phyloP scores from a whole-genome alignment of 1,140 invertebrate species.

The Wasmannia auropunctata region DNA sequence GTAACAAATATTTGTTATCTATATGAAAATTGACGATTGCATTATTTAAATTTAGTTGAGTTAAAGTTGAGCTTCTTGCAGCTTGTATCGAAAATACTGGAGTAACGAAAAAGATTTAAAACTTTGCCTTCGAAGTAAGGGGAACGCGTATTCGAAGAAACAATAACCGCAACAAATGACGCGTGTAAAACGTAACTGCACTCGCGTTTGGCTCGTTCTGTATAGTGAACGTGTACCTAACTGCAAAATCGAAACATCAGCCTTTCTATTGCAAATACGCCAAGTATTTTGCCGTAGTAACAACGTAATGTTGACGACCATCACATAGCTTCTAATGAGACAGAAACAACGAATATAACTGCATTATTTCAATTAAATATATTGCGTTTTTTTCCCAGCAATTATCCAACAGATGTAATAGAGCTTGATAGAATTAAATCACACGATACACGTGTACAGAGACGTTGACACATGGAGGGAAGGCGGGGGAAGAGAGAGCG shows the following conservation, averaged over 20 bases:
- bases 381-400: background rate
- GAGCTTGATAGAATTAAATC: constrained; percentile 46
- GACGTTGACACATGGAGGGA: background rate
- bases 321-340: background rate
- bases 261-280: background rate
- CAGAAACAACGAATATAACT: background rate
- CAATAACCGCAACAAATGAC: constrained; percentile 7
- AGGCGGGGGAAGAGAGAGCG: background rate
- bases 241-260: background rate
- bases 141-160: constrained; percentile 17
- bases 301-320: background rate
- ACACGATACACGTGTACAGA: no score
- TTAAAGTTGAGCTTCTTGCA: background rate
- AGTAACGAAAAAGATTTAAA: background rate
- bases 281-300: background rate
- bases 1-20: background rate
- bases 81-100: background rate
- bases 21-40: background rate
- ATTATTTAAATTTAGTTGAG: background rate
- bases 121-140: background rate
- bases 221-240: background rate
- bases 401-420: background rate
- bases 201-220: background rate
- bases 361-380: background rate
- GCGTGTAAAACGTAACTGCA: constrained; percentile 22